Evolutionary conservation across 2,888 invertebrate genomes (phyloP).

Genomic region (Teleiodes luculella): DNA sequence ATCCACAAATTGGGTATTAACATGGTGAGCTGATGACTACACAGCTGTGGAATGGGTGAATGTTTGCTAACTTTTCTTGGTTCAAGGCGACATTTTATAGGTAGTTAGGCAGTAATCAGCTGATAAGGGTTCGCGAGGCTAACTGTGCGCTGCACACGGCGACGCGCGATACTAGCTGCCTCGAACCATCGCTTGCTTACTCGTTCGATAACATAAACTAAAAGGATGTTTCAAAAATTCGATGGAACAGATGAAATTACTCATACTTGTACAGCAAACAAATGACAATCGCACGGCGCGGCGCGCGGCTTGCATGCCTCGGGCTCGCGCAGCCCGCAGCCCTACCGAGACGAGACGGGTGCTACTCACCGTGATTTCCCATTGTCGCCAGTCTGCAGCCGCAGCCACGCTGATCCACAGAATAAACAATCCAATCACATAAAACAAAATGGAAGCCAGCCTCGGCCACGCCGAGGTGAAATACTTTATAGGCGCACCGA

Average conservation of each 20-base stretch:
- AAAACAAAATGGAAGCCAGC: constrained; percentile 77
- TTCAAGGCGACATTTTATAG: constrained; percentile 44
- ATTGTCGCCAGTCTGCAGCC: constrained; percentile 57
- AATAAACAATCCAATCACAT: constrained; percentile 74
- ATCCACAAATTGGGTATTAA: too few relatives aligned
- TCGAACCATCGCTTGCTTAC: too few relatives aligned
- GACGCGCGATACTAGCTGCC: too few relatives aligned
- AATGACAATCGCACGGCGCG: not conserved
- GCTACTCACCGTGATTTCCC: constrained; percentile 71
- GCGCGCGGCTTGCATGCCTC: constrained; percentile 68
- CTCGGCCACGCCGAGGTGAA: constrained; percentile 66
- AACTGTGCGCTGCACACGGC: constrained; percentile 27
- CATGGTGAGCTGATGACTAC: too few relatives aligned
- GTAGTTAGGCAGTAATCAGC: constrained; percentile 59
- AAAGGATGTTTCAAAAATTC: not conserved
- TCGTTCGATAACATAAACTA: too few relatives aligned
- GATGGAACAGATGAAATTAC: too few relatives aligned
- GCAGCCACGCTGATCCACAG: constrained; percentile 35
- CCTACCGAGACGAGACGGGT: constrained; percentile 37
- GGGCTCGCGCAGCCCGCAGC: constrained; percentile 47
- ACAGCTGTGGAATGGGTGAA: not conserved
- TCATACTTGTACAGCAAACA: constrained; percentile 55
- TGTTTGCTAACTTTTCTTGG: constrained; percentile 38
- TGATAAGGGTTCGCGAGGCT: constrained; percentile 55
- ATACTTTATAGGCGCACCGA: constrained; percentile 64